Base-by-base conservation (phyloP, 2,888 invertebrate species). In the Ephialtes manifestator region DNA sequence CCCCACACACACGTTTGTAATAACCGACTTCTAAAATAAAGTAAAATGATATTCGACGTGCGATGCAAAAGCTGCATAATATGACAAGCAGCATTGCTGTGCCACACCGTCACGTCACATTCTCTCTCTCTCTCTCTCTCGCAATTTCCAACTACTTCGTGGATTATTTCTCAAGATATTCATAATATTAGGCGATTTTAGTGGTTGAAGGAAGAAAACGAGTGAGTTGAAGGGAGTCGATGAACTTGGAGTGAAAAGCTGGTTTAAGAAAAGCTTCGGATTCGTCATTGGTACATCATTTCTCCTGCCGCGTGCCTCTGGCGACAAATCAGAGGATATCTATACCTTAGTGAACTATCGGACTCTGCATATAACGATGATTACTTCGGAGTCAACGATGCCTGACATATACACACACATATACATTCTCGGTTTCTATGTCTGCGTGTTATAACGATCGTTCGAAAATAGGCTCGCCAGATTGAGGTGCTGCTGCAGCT, bases 41-140 rank as follows among this genome's bases (percentile, higher is more conserved):
- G 82, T 86, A 88, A 86, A 72, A 87, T 20, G 80, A 87, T 77
- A 83, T 87, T 76, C 86, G 84, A 82, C 72, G 75, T 43, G 70
- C 24, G 31, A 60, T 51, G 65, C 65, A 72, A 76, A 72, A 76
- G 85, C 55, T 84, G 60, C 18, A 67, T 87, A 88, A 89, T 89
- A 83, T 89, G 89, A 89, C 89, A 88, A 80, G 71, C 81, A 80
- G 86, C 83, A 24, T 24, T 24, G 24, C 24, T 24, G 81, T 48
- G 76, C 77, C 83, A 84, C 70, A 79, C n/a, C n/a, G 43, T 43
- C 65, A 18, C 60, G 35, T 35, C 63, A 35, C 8, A 39, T 18
- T 8, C n/a, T 28, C 60, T 18, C 13, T 24, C 24, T 13, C 20
- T 60, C 18, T 65, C 65, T 7, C n/a, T n/a, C n/a, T n/a, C n/a